Base-by-base conservation (phyloP, 2,797 vertebrate genomes). In the Danio aesculapii region DNA sequence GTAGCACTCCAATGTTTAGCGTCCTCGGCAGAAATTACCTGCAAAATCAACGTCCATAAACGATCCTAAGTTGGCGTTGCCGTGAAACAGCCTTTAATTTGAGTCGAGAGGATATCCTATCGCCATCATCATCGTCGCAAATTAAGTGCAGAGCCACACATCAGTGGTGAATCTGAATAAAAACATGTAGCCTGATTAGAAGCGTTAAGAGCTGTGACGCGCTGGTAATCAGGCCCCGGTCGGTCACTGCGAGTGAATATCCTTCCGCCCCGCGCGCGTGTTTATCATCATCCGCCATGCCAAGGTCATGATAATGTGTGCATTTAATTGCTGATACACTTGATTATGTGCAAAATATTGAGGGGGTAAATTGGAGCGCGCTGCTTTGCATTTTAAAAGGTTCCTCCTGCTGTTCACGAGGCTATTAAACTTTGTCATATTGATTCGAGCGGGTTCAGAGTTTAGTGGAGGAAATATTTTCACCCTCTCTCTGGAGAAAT, bases 321-420 rank as follows among this genome's bases (percentile, higher is more conserved):
- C 74, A 67, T 81, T 85, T 87, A 85, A 88, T 84, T 84, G 83
- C 83, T 12, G 84, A 83, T 89, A 82, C 84, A 84, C 86, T 87
- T 85, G 85, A 87, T 87, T 86, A 81, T 84, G 75, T 70, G 83
- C 69, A 81, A 88, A 81, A 88, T 87, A 76, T 74, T 74, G 63
- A 72, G 63, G 72, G 82, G 73, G 67, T 71, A 82, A 83, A 81
- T 69, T 58, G 71, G 21, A 62, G 61, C 10, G 11, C 2, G 14
- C 47, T 53, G 72, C 80, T 84, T 70, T 83, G 77, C 80, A 87
- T 87, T 55, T 77, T 75, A 84, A 86, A 75, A 66, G 62, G 61
- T 58, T 82, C 43, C 21, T 59, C 69, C 39, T 57, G 78, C 46
- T 78, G 47, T 77, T 62, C 50, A 72, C 0, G 53, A 71, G 44